These are phyloP conservation scores for Elephantulus edwardii DNA, from an alignment of 2,113 vertebrate genomes.

Conservation along the genomic window DNA sequence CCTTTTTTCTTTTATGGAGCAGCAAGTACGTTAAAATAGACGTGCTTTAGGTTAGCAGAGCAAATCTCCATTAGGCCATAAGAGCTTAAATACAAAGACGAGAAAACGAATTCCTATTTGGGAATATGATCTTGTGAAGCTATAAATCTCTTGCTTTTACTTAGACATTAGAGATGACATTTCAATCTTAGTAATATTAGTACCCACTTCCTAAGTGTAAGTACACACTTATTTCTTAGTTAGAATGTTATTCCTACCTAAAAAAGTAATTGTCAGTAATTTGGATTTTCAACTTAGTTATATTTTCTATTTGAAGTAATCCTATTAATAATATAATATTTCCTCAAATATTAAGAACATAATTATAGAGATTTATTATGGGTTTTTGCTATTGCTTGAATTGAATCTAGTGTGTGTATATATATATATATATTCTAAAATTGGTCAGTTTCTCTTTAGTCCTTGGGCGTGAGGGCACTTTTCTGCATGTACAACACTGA, in stretches of 20 bases:
- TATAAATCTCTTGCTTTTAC: background rate
- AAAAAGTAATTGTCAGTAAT: background rate
- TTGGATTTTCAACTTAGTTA: background rate
- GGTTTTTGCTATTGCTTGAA: background rate
- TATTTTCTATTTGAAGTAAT: background rate
- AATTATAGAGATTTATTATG: background rate
- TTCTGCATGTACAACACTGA: background rate
- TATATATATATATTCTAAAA: too few species aligned
- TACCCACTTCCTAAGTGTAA: background rate
- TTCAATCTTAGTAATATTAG: background rate
- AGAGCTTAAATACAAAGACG: background rate
- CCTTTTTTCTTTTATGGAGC: too few species aligned
- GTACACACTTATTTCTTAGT: background rate
- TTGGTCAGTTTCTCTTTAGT: background rate
- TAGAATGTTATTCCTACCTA: background rate
- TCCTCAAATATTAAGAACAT: conserved; percentile 12
- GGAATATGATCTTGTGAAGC: conserved; percentile 28
- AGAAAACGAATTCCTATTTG: background rate
- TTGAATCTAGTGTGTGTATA: background rate
- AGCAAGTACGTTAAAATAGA: too few species aligned
- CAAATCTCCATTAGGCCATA: too few species aligned
- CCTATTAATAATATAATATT: background rate
- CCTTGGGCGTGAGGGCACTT: background rate
- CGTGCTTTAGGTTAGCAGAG: too few species aligned
- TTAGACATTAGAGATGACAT: background rate